These are phyloP conservation scores for Heteromyza rotundicornis DNA, from an alignment of 2,888 invertebrate species.

Conservation along the genomic window DNA sequence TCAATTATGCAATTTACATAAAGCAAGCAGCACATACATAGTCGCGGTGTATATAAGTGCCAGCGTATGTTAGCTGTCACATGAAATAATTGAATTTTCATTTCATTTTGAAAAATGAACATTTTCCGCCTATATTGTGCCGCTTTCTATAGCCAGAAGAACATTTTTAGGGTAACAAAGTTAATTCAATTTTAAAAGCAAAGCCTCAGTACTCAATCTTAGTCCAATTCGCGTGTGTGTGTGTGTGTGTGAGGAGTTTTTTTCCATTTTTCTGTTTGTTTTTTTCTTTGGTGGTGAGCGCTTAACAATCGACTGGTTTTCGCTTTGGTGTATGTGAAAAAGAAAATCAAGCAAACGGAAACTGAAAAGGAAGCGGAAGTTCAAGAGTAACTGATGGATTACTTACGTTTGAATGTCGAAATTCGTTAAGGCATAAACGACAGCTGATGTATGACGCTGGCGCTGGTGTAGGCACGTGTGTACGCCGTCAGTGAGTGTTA, in stretches of 20 bases:
- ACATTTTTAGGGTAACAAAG: background rate
- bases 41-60: background rate
- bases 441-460: too few relatives aligned
- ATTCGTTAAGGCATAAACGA: background rate
- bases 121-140: slow-evolving; percentile 1
- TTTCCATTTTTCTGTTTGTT: too few relatives aligned
- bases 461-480: too few relatives aligned
- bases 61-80: slow-evolving; percentile 38
- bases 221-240: background rate
- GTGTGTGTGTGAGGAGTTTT: too few relatives aligned
- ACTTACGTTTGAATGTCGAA: background rate
- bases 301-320: too few relatives aligned
- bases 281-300: too few relatives aligned
- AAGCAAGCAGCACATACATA: too few relatives aligned
- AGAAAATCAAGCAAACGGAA: background rate
- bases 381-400: slow-evolving; percentile 2
- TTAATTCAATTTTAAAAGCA: background rate
- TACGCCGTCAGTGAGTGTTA: background rate
- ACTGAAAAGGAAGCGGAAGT: background rate
- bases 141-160: background rate
- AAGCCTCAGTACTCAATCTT: background rate
- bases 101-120: slow-evolving; percentile 43
- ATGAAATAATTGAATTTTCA: slow-evolving; percentile 51
- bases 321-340: too few relatives aligned
- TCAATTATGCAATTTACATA: too few relatives aligned